Conservation (phyloP, 2,797 vertebrate genomes). For the Borostomias antarcticus region DNA sequence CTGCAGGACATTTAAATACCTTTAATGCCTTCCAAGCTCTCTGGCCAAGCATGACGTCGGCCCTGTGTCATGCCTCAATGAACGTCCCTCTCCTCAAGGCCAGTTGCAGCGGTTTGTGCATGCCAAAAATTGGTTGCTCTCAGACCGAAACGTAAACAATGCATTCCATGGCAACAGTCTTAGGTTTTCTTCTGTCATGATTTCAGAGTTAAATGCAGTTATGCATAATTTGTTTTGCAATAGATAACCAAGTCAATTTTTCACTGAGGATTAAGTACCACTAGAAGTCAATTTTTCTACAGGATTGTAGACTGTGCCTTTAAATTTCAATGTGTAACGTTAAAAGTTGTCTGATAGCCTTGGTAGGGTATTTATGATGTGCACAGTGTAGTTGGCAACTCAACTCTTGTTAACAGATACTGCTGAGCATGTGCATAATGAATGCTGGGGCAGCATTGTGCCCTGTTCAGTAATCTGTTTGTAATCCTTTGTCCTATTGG, state of each 20-base stretch:
- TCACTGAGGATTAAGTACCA: no score
- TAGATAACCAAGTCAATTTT: neutral
- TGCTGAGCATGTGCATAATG: constrained; percentile 5
- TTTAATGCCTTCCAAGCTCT: constrained; percentile 75
- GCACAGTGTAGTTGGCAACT: neutral
- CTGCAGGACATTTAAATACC: constrained; percentile 79
- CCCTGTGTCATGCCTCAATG: constrained; percentile 31
- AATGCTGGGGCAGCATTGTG: constrained; percentile 5
- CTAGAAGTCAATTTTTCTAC: no score
- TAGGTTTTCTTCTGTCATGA: neutral
- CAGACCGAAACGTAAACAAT: neutral
- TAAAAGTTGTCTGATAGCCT: no score
- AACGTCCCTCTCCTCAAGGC: constrained; percentile 6
- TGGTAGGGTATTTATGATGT: neutral
- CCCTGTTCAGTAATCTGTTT: constrained; percentile 47
- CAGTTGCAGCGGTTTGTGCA: neutral
- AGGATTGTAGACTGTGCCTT: no score
- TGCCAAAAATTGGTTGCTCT: neutral
- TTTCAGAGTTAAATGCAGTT: constrained; percentile 20
- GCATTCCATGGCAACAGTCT: neutral
- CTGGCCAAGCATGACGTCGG: constrained; percentile 39
- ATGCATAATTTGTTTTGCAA: neutral
- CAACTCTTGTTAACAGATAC: neutral
- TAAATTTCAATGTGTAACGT: no score
- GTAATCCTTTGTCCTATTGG: constrained; percentile 46